Evolutionary conservation across 2,113 vertebrate species (phyloP), one percentile per base, ranked within the genome.

Genomic region (Callospermophilus lateralis): DNA sequence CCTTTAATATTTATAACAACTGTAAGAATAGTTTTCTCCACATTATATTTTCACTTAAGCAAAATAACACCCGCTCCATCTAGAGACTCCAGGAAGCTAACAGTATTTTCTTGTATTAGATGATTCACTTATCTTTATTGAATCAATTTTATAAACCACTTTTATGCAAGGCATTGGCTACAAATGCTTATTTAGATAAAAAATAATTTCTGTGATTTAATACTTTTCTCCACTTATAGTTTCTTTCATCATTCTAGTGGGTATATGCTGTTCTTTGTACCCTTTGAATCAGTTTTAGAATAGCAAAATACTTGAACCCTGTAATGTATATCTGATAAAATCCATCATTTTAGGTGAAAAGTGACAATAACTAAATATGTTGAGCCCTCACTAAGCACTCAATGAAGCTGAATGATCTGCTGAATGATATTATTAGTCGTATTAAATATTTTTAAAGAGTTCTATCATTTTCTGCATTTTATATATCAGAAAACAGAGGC

Each of bases 1-100:
- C 42, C 80, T 93, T 70, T 90, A 91, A 58, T 96, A 95, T 89
- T 96, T 97, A 92, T 81, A 92, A 92, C 61, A 30, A 90, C 30
- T 77, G 30, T 96, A 89, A 92, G 79, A 95, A 93, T 80, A 93
- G 45, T 90, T 65, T 67, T 92, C 28, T 67, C 68, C 34, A 72
- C 30, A 45, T 68, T 26, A 63, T 22, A 39, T 51, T 86, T 95
- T 97, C 48, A 22, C 30, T 85, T 79, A n/a, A 89, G 70, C 45
- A 85, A 89, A 89, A 74, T 28, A 55, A 32, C 24, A 42, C 22
- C 1, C 4, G 17, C 48, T 70, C 26, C 8, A 72, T 88, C 83
- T 74, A 28, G 12, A 93, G 79, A 72, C 12, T 42, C n/a, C 22
- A 34, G 37, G 63, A 55, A 55, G 58, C 39, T 39, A 58, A 39